These are phyloP conservation scores for Corydoras maculifer DNA, from an alignment of 2,113 vertebrate species.

Conservation along the genomic window DNA sequence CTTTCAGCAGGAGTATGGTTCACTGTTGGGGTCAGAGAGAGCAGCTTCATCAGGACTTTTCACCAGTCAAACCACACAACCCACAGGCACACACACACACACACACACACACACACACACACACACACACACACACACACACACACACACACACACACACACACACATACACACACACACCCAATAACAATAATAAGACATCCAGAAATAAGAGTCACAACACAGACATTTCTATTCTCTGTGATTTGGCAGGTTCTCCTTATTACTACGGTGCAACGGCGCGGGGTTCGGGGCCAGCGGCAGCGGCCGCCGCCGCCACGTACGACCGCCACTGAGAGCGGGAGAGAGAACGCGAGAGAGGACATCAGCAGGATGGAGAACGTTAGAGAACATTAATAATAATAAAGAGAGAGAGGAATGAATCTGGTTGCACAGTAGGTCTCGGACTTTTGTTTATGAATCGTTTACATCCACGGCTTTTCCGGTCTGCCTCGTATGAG, in stretches of 20 bases:
- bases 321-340: constrained; percentile 88
- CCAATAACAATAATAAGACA: neutral
- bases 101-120: constrained; percentile 7
- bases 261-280: constrained; percentile 94
- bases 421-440: no score
- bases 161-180: neutral
- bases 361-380: constrained; percentile 37
- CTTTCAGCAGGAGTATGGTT: constrained; percentile 74
- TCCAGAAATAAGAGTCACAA: neutral
- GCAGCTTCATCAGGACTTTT: constrained; percentile 74
- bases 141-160: constrained; percentile 2
- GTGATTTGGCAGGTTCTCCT: constrained; percentile 76
- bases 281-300: constrained; percentile 78
- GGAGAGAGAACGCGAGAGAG: constrained; percentile 27
- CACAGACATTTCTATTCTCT: neutral
- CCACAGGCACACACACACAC: constrained; percentile 55
- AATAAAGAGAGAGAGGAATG: neutral
- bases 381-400: neutral
- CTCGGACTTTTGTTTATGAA: no score
- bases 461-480: no score
- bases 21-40: constrained; percentile 72
- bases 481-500: no score
- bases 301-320: constrained; percentile 78
- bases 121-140: constrained; percentile 19
- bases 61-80: constrained; percentile 71